A percentile compares a stretch with the other conserved stretches of the same genome.
phyloP scores from a whole-genome alignment of 92 coral and sea anemone species.

The Bergia sp. region DNA sequence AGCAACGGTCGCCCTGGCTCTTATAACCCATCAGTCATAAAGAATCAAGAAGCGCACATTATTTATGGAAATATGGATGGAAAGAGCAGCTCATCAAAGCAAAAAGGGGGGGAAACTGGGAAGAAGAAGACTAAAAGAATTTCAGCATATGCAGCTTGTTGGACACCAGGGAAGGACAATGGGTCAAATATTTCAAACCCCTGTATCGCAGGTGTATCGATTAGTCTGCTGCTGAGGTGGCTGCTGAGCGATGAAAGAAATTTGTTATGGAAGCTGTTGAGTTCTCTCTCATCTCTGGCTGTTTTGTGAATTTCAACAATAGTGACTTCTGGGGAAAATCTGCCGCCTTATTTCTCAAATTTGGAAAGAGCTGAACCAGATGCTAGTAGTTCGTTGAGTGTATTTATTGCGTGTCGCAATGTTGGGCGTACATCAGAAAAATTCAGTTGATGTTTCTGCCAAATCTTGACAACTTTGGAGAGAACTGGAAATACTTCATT shows the following conservation, averaged over 20 bases:
- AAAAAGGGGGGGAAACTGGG: background rate
- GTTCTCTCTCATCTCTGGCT: background rate
- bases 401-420: background rate
- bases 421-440: conserved; percentile 23
- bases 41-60: conserved; percentile 22
- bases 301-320: background rate
- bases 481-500: conserved; percentile 20
- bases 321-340: conserved; percentile 13
- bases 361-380: conserved; percentile 5
- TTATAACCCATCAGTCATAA: conserved; percentile 34
- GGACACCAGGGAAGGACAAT: conserved; percentile 24
- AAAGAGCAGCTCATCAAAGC: conserved; percentile 16
- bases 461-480: background rate
- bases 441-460: conserved; percentile 16
- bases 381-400: background rate
- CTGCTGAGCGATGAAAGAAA: conserved; percentile 10
- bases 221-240: conserved; percentile 35
- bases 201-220: conserved; percentile 30
- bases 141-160: conserved; percentile 8
- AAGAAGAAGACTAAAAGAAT: too few species aligned
- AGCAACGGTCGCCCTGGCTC: conserved; percentile 35
- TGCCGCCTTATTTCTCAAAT: conserved; percentile 6
- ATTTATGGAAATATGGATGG: conserved; percentile 23
- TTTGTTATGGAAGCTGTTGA: conserved; percentile 8
- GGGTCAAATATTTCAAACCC: conserved; percentile 23